phyloP scores from a whole-genome alignment of 2,888 invertebrate species.

The Lypha dubia region DNA sequence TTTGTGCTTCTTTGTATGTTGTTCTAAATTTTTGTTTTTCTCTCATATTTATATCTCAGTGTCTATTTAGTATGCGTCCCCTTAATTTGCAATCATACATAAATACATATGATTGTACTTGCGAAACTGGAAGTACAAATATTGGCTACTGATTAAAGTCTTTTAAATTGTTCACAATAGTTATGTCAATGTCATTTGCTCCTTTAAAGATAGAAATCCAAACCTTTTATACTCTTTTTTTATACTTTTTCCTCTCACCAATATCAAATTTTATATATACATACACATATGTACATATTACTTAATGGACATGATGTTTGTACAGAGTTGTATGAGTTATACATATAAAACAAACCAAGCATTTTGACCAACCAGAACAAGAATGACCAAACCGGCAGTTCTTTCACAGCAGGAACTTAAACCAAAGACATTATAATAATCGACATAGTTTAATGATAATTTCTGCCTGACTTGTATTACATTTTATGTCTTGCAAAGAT shows the following conservation, averaged over 20 bases:
- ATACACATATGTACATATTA: neutral
- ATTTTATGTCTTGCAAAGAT: too few species aligned
- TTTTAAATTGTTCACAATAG: neutral
- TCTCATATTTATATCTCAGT: neutral
- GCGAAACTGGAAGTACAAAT: neutral
- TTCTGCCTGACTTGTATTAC: too few species aligned
- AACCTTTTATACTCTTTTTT: neutral
- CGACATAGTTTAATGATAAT: too few species aligned
- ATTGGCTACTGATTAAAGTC: neutral
- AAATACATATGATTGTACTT: too few species aligned
- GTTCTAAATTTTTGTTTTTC: neutral
- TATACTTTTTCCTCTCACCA: conserved; percentile 5
- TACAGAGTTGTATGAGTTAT: conserved; percentile 16
- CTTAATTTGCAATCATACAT: neutral
- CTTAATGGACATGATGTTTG: conserved; percentile 13
- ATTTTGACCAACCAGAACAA: neutral
- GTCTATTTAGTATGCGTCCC: neutral
- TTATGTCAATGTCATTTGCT: neutral
- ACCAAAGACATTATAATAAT: too few species aligned
- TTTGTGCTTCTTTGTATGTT: neutral
- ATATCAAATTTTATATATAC: neutral
- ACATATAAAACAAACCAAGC: conserved; percentile 31
- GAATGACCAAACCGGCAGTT: neutral
- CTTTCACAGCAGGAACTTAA: neutral
- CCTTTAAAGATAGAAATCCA: neutral